phyloP scores from a whole-genome alignment of 2,888 invertebrate species.

The Torymus auratus region DNA sequence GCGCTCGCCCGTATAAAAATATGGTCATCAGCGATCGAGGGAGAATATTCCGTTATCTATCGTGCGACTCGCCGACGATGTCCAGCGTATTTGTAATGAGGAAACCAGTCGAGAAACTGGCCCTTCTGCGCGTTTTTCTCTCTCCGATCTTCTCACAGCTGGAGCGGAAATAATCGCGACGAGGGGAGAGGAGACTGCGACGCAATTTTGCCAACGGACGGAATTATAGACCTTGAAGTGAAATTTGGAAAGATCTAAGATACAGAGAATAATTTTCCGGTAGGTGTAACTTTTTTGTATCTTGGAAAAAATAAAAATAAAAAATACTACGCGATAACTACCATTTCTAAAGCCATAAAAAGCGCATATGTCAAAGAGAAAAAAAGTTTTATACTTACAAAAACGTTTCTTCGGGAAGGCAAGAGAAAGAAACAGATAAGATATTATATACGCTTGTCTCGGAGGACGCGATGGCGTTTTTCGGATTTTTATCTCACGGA shows the following conservation, averaged over 20 bases:
- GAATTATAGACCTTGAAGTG: no score
- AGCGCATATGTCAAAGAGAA: no score
- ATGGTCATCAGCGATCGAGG: background rate
- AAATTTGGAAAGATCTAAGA: no score
- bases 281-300: no score
- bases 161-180: slow-evolving; percentile 42
- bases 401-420: background rate
- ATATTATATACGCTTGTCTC: slow-evolving; percentile 13
- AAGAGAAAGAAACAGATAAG: slow-evolving; percentile 38
- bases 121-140: background rate
- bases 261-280: no score
- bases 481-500: slow-evolving; percentile 53
- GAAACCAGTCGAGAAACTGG: slow-evolving; percentile 43
- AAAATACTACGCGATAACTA: no score
- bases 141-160: slow-evolving; percentile 41
- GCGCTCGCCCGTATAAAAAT: background rate
- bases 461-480: slow-evolving; percentile 27
- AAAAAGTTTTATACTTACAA: background rate
- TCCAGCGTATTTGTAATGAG: background rate
- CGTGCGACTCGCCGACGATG: background rate
- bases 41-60: slow-evolving; percentile 46
- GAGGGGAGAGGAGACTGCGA: slow-evolving; percentile 14
- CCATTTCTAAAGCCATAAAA: no score
- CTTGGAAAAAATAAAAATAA: no score
- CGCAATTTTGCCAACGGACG: no score